These are phyloP conservation scores for Oriolus oriolus DNA, from an alignment of 2,113 vertebrate species.

Conservation along the genomic window DNA sequence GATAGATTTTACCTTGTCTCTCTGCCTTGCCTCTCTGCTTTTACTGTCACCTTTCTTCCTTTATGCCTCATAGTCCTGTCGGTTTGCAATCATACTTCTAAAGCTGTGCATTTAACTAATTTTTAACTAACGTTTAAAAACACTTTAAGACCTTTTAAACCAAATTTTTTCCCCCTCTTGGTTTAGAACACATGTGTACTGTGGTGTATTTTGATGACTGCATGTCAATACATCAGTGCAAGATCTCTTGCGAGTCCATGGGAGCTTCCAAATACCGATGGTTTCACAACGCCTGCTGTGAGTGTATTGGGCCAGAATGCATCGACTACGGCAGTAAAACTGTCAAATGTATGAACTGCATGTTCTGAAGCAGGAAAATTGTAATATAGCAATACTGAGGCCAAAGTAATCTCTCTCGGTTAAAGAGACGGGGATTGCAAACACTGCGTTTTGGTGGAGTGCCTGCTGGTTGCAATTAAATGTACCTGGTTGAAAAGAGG, in stretches of 20 bases:
- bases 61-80: background rate
- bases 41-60: background rate
- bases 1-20: background rate
- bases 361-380: constrained; percentile 78
- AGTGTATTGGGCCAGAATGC: constrained; percentile 95
- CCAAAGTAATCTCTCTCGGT: constrained; percentile 31
- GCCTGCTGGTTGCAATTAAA: constrained; percentile 5
- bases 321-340: constrained; percentile 96
- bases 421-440: background rate
- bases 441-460: background rate
- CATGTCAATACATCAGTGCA: constrained; percentile 97
- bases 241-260: constrained; percentile 97
- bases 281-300: constrained; percentile 99
- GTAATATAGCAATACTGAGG: background rate
- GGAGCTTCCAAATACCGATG: constrained; percentile 98
- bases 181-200: constrained; percentile 90
- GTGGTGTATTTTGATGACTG: constrained; percentile 99
- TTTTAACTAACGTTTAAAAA: background rate
- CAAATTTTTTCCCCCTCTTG: background rate
- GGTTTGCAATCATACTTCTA: background rate
- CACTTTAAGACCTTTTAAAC: background rate
- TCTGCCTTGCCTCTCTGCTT: background rate
- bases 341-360: constrained; percentile 97
- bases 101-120: background rate
- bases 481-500: constrained; percentile 23